Conservation (phyloP, 2,797 vertebrate species). For the Decapterus maruadsi region DNA sequence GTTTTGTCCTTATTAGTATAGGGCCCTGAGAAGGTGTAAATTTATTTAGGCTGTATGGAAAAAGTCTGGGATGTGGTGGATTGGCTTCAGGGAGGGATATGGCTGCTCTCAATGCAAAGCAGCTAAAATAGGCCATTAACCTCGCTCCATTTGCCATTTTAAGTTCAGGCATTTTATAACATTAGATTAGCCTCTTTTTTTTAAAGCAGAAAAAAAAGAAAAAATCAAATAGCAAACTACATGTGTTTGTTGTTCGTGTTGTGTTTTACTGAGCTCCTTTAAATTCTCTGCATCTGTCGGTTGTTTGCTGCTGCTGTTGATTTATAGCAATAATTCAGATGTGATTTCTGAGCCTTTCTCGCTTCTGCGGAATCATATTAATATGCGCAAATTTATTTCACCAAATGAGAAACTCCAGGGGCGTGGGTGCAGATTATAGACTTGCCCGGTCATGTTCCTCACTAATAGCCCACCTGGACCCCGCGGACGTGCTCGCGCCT, state of each 20-base stretch:
- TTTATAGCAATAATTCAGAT: conserved; percentile 35
- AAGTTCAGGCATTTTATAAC: conserved; percentile 32
- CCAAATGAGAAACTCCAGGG: conserved; percentile 72
- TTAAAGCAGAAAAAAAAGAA: too few species aligned
- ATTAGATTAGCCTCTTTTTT: not conserved
- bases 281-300: conserved; percentile 1
- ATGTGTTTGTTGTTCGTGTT: not conserved
- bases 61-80: conserved; percentile 35
- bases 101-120: conserved; percentile 44
- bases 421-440: conserved; percentile 75
- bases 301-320: not conserved
- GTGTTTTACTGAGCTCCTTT: not conserved
- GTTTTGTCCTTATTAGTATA: conserved; percentile 50
- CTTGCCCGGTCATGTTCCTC: conserved; percentile 83
- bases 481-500: conserved; percentile 64
- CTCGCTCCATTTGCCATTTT: conserved; percentile 26
- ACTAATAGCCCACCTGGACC: conserved; percentile 84
- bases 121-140: conserved; percentile 45
- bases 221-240: conserved; percentile 8
- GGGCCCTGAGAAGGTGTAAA: conserved; percentile 40
- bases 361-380: conserved; percentile 56
- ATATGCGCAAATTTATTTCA: conserved; percentile 76
- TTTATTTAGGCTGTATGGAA: conserved; percentile 27
- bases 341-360: conserved; percentile 28
- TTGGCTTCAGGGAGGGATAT: conserved; percentile 39